phyloP scores from a whole-genome alignment of 2,113 vertebrate species.

The Brachyhypopomus gauderio region DNA sequence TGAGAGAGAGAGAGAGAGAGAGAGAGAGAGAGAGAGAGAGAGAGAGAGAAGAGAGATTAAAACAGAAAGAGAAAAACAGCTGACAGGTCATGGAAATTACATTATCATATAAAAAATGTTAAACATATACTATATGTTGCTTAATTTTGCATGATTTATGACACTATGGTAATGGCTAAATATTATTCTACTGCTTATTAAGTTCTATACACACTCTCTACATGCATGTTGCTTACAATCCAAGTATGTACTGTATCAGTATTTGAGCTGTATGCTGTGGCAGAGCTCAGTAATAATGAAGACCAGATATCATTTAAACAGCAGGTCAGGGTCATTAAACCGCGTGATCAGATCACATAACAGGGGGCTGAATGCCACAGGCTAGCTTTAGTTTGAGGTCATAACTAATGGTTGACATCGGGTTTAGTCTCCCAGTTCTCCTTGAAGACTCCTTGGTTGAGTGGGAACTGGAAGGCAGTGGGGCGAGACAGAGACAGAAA shows the following conservation, averaged over 20 bases:
- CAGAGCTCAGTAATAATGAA: too few species aligned
- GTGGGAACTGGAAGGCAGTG: not conserved
- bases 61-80: not conserved
- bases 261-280: too few species aligned
- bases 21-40: not conserved
- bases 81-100: not conserved
- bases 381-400: too few species aligned
- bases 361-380: too few species aligned
- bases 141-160: not conserved
- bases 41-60: not conserved
- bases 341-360: too few species aligned
- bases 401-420: not conserved
- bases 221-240: not conserved
- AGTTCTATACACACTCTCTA: not conserved
- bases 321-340: not conserved
- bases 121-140: not conserved
- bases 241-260: too few species aligned
- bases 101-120: not conserved
- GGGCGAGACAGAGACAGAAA: not conserved
- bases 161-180: not conserved
- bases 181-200: not conserved
- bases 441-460: not conserved
- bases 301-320: not conserved
- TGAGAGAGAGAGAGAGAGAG: not conserved
- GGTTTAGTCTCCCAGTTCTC: not conserved